These are phyloP conservation scores for Isurus oxyrinchus DNA, from an alignment of 2,113 vertebrate species.

Conservation along the genomic window DNA sequence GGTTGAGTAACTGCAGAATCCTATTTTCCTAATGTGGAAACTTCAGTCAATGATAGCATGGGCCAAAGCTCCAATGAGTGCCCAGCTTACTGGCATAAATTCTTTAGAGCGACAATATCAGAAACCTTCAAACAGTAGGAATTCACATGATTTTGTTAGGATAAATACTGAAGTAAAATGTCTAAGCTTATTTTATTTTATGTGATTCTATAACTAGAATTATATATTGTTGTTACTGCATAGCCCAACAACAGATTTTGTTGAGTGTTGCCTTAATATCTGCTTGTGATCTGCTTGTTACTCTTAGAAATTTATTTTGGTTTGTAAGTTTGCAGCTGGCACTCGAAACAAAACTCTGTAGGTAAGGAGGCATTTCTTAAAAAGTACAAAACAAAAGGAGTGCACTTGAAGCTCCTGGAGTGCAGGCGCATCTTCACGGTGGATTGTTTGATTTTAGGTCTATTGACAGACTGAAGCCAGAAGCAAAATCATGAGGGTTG, in stretches of 20 bases:
- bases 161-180: background rate
- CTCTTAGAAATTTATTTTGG: background rate
- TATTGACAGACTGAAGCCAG: background rate
- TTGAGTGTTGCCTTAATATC: background rate
- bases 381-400: background rate
- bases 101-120: background rate
- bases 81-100: background rate
- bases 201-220: background rate
- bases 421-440: background rate
- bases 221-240: background rate
- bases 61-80: background rate
- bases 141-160: background rate
- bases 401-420: background rate
- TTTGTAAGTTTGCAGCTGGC: background rate
- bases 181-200: background rate
- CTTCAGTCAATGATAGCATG: background rate
- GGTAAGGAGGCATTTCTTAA: background rate
- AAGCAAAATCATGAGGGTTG: background rate
- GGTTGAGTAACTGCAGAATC: background rate
- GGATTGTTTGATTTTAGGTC: background rate
- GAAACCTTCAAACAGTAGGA: background rate
- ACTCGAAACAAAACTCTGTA: background rate
- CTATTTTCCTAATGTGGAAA: slow-evolving; percentile 35
- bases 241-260: background rate
- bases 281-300: background rate